A percentile compares a stretch with the other conserved stretches of the same genome.
phyloP scores from a whole-genome alignment of 2,888 invertebrate genomes.

The Pimpla rufipes region DNA sequence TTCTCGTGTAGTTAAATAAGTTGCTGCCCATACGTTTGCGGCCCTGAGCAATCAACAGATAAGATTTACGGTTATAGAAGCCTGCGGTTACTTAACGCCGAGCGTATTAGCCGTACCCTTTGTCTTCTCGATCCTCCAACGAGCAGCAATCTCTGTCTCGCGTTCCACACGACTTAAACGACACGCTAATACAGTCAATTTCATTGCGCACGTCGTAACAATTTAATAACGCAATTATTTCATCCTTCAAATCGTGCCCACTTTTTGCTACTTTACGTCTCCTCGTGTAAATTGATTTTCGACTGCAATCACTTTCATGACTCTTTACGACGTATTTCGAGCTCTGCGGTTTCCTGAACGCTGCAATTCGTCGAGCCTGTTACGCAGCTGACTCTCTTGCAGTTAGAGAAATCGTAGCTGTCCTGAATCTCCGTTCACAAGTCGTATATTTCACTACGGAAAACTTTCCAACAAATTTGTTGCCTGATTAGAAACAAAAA shows the following conservation, averaged over 20 bases:
- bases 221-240: constrained; percentile 41
- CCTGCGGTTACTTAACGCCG: constrained; percentile 51
- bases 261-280: constrained; percentile 3
- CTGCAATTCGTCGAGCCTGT: neutral
- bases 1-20: constrained; percentile 7
- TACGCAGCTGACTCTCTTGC: too few relatives aligned
- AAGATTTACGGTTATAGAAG: constrained; percentile 61
- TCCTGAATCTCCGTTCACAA: too few relatives aligned
- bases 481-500: too few relatives aligned
- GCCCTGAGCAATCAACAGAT: constrained; percentile 57
- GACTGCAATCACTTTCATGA: neutral
- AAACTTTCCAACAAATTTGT: too few relatives aligned
- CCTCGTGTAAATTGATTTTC: neutral
- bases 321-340: constrained; percentile 20
- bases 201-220: constrained; percentile 16
- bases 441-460: too few relatives aligned
- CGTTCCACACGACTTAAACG: constrained; percentile 26
- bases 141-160: constrained; percentile 20
- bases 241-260: constrained; percentile 5
- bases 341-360: constrained; percentile 1
- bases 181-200: constrained; percentile 46
- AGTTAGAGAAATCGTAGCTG: too few relatives aligned
- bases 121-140: constrained; percentile 31
- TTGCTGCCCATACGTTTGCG: constrained; percentile 33
- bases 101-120: constrained; percentile 36